Conservation (phyloP, 2,797 vertebrate species). For the Pseudotriccus pelzelni region DNA sequence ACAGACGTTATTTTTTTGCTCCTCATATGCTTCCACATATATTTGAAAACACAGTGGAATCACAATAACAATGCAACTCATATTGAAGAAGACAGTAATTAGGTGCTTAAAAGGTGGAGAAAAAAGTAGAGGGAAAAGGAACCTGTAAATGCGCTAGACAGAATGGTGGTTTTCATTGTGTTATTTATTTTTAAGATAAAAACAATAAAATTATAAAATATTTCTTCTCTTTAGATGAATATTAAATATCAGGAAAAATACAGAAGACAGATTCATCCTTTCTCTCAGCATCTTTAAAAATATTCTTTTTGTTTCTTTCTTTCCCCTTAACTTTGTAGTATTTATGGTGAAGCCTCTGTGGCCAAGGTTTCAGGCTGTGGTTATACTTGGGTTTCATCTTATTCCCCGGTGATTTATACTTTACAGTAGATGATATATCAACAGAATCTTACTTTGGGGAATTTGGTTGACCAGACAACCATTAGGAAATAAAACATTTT, state of each 20-base stretch:
- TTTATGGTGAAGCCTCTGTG: background rate
- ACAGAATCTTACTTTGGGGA: background rate
- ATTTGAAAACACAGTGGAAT: slow-evolving; percentile 25
- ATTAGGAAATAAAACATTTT: background rate
- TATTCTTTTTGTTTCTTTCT: background rate
- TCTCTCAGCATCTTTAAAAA: background rate
- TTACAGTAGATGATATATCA: background rate
- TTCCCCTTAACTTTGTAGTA: background rate
- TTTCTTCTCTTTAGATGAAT: background rate
- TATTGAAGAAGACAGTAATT: background rate
- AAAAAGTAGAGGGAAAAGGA: background rate
- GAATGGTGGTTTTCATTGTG: slow-evolving; percentile 19
- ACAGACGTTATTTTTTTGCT: background rate
- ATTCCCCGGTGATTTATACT: background rate
- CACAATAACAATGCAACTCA: background rate
- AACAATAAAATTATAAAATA: background rate
- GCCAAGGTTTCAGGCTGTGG: background rate
- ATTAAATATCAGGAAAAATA: background rate
- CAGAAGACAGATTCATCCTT: background rate
- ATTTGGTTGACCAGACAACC: background rate
- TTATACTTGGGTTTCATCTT: background rate
- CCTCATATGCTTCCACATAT: background rate
- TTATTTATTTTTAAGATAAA: background rate
- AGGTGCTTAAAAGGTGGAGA: background rate
- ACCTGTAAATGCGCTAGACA: background rate